A percentile compares a stretch with the other conserved stretches of the same genome.
Conservation (phyloP, 1,140 invertebrate genomes). For the Medauroidea extradentata region DNA sequence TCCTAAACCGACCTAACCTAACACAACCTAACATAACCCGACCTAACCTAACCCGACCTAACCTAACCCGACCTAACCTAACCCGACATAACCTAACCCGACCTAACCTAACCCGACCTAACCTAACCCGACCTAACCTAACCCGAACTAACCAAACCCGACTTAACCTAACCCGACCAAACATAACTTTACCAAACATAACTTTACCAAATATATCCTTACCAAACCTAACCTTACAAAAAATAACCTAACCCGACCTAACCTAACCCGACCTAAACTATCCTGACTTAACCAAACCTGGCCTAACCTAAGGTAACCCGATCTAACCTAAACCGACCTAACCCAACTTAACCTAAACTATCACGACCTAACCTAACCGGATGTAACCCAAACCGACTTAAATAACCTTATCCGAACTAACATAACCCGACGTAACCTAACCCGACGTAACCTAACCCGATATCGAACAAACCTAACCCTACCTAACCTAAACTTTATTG, state of each 20-base stretch:
- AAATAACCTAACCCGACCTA: slow-evolving; percentile 25
- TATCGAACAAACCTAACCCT: slow-evolving; percentile 18
- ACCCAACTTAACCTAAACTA: slow-evolving; percentile 24
- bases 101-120: slow-evolving; percentile 16
- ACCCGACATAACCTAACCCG: background rate
- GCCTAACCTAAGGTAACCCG: too few relatives aligned
- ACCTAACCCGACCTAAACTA: slow-evolving; percentile 17
- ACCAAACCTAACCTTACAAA: slow-evolving; percentile 25
- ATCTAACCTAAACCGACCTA: background rate
- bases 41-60: too few relatives aligned
- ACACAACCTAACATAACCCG: too few relatives aligned
- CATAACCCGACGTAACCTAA: slow-evolving; percentile 21
- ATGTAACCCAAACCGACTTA: slow-evolving; percentile 21
- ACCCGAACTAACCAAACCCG: background rate
- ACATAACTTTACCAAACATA: slow-evolving; percentile 25
- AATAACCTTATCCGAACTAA: slow-evolving; percentile 20
- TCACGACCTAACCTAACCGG: slow-evolving; percentile 23
- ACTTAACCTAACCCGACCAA: slow-evolving; percentile 24
- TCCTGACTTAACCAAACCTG: too few relatives aligned
- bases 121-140: slow-evolving; percentile 24
- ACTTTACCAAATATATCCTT: slow-evolving; percentile 22
- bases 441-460: slow-evolving; percentile 21
- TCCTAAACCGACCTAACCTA: slow-evolving; percentile 19
- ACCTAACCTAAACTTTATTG: slow-evolving; percentile 19
- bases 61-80: too few relatives aligned